These are phyloP conservation scores for Pocillopora meandrina DNA, from an alignment of 92 coral and sea anemone genomes.

Conservation along the genomic window DNA sequence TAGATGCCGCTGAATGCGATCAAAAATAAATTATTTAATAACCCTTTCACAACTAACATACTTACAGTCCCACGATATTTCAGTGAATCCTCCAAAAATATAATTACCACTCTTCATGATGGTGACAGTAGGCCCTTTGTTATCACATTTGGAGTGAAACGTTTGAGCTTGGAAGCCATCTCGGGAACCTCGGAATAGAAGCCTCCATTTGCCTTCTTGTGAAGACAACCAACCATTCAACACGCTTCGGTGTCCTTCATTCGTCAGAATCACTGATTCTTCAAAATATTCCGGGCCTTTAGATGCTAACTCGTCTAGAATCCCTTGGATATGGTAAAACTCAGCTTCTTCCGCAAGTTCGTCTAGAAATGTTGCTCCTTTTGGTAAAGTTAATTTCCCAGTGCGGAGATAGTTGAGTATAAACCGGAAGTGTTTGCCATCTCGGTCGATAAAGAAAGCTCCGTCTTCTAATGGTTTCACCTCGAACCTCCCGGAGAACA, in stretches of 20 bases:
- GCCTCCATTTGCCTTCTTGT: background rate
- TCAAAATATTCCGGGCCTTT: background rate
- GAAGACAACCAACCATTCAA: slow-evolving; percentile 10
- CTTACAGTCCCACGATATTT: slow-evolving; percentile 41
- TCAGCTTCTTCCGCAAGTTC: background rate
- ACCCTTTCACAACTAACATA: background rate
- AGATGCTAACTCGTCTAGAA: background rate
- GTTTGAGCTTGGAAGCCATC: slow-evolving; percentile 47
- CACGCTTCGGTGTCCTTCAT: slow-evolving; percentile 22
- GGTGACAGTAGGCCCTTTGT: slow-evolving; percentile 57
- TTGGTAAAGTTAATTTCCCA: background rate
- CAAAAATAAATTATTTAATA: too few species aligned
- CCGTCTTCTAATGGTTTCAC: slow-evolving; percentile 11
- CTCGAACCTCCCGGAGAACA: slow-evolving; percentile 19
- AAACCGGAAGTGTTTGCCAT: slow-evolving; percentile 34
- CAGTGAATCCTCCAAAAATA: slow-evolving; percentile 64
- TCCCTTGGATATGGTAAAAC: background rate
- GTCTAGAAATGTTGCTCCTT: background rate
- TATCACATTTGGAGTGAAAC: slow-evolving; percentile 58
- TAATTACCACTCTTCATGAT: slow-evolving; percentile 44
- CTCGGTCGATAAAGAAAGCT: slow-evolving; percentile 32
- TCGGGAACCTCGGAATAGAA: slow-evolving; percentile 50
- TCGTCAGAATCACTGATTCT: slow-evolving; percentile 24
- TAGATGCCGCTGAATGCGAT: too few species aligned
- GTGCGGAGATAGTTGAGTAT: slow-evolving; percentile 18